Evolutionary conservation across 2,888 invertebrate genomes (phyloP).

Genomic region (Apodemia duryi): DNA sequence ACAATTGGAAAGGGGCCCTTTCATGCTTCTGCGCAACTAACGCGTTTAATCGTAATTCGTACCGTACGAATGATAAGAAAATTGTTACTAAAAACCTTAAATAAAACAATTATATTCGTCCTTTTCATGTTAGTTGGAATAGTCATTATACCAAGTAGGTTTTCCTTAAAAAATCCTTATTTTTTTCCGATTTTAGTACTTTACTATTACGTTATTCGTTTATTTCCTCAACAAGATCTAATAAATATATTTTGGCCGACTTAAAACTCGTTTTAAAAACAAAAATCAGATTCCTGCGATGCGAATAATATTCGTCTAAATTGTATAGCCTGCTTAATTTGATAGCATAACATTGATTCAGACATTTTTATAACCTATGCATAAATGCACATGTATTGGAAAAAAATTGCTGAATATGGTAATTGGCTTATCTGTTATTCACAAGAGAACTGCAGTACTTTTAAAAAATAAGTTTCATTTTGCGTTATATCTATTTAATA

Average conservation of each 20-base stretch:
- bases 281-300: background rate
- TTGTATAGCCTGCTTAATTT: background rate
- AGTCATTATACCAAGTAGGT: no score
- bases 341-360: background rate
- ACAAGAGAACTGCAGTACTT: no score
- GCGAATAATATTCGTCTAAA: background rate
- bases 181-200: no score
- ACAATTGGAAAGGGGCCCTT: conserved; percentile 21
- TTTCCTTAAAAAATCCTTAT: no score
- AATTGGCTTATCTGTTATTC: no score
- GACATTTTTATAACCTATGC: background rate
- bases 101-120: background rate
- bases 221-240: no score
- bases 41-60: conserved; percentile 13
- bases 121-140: no score
- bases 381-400: background rate
- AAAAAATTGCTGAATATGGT: no score
- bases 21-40: conserved; percentile 19
- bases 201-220: no score
- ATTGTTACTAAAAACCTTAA: background rate
- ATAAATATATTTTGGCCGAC: background rate
- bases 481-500: no score
- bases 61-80: conserved; percentile 12
- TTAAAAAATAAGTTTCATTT: no score
- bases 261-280: background rate